A percentile compares a stretch with the other conserved stretches of the same genome.
These are phyloP conservation scores for Zhengitettix transpicula DNA, from an alignment of 2,888 invertebrate genomes.

Conservation along the genomic window DNA sequence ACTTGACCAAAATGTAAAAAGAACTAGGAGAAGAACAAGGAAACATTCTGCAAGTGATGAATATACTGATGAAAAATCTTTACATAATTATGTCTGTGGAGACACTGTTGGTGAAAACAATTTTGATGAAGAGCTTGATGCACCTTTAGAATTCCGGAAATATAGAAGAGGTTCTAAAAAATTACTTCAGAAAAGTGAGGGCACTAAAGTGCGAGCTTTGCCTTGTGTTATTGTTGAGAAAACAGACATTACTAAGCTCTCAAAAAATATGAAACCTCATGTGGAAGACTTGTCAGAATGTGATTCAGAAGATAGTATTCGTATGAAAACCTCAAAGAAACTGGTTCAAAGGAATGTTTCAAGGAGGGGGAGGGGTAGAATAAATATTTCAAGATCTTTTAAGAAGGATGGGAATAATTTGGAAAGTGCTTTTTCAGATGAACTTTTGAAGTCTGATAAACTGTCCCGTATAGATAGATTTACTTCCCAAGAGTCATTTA, in stretches of 20 bases:
- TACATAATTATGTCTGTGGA: background rate
- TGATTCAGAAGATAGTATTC: background rate
- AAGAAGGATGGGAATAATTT: background rate
- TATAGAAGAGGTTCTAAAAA: background rate
- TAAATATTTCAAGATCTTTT: background rate
- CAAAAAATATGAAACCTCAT: background rate
- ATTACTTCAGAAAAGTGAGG: background rate
- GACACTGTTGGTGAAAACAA: background rate
- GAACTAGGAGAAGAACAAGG: background rate
- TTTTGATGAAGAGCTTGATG: background rate
- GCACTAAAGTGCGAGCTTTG: background rate
- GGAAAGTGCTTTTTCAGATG: background rate
- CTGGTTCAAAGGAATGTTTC: background rate
- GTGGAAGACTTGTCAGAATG: background rate
- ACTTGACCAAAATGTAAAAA: background rate
- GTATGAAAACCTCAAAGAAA: background rate
- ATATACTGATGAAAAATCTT: background rate
- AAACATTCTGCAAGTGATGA: background rate
- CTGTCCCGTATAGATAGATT: background rate
- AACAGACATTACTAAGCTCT: constrained; percentile 3
- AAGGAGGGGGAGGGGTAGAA: background rate
- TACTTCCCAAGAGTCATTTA: background rate
- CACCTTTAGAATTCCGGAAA: background rate
- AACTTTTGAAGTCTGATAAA: background rate
- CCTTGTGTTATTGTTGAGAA: constrained; percentile 7